Evolutionary conservation across 1,140 invertebrate species (phyloP).

Genomic region (Mycetomoellerius zeteki): DNA sequence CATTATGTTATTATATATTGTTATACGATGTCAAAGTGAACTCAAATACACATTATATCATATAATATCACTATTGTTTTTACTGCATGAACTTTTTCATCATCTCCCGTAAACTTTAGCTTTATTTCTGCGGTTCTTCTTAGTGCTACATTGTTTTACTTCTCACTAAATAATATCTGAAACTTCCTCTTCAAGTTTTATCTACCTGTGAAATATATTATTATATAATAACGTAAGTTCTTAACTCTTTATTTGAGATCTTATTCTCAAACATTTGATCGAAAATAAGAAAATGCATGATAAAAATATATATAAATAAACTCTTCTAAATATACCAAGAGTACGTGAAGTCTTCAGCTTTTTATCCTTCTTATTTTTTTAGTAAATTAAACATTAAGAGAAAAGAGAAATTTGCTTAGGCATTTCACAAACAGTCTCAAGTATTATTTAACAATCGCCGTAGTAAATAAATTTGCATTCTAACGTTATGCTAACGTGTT

Average conservation of each 20-base stretch:
- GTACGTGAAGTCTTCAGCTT: not conserved
- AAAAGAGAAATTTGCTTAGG: not conserved
- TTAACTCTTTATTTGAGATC: not conserved
- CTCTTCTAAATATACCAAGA: not conserved
- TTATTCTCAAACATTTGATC: not conserved
- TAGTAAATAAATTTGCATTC: not conserved
- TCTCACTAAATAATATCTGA: not conserved
- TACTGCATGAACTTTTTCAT: constrained; percentile 17
- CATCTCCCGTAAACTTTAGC: not conserved
- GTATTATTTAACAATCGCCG: not conserved
- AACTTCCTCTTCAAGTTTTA: not conserved
- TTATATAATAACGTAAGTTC: not conserved
- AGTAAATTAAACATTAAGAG: not conserved
- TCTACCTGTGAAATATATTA: not conserved
- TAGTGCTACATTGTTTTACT: not conserved
- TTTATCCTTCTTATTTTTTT: not conserved
- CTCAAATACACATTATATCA: constrained; percentile 77
- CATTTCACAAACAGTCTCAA: not conserved
- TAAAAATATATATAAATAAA: not conserved
- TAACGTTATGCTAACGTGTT: not conserved
- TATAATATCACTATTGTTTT: constrained; percentile 24
- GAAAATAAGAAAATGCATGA: not conserved
- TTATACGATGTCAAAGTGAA: constrained; percentile 75
- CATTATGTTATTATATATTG: constrained; percentile 71
- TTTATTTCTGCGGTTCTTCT: constrained; percentile 11